A percentile compares a stretch with the other conserved stretches of the same genome.
Evolutionary conservation across 2,888 invertebrate genomes (phyloP).

Genomic region (Pyralis farinalis): DNA sequence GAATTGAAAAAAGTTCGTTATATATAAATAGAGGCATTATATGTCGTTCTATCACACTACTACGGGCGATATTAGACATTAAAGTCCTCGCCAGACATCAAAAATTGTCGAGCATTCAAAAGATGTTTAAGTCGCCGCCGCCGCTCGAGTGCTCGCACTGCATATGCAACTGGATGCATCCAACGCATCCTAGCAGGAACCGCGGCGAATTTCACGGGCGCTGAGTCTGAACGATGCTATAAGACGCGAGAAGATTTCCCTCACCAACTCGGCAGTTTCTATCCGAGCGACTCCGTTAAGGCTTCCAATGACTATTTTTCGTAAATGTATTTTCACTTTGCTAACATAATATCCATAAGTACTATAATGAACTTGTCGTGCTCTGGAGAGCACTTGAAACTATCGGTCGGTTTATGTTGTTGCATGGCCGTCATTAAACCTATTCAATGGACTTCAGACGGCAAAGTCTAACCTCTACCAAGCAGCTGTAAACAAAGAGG

Average conservation of each 20-base stretch:
- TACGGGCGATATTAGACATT: too few species aligned
- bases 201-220: slow-evolving; percentile 71
- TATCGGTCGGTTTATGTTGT: too few species aligned
- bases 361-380: too few species aligned
- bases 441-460: too few species aligned
- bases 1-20: too few species aligned
- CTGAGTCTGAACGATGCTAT: slow-evolving; percentile 48
- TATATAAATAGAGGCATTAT: too few species aligned
- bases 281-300: slow-evolving; percentile 49
- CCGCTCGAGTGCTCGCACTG: slow-evolving; percentile 24
- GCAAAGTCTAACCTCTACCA: too few species aligned
- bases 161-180: slow-evolving; percentile 37
- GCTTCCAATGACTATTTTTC: slow-evolving; percentile 17
- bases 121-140: background rate
- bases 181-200: slow-evolving; percentile 40
- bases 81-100: slow-evolving; percentile 1
- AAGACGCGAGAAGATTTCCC: slow-evolving; percentile 62
- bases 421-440: too few species aligned
- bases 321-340: background rate
- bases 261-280: slow-evolving; percentile 53
- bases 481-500: too few species aligned
- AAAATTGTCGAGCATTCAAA: background rate
- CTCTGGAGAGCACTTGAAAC: too few species aligned
- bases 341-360: background rate
- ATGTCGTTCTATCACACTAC: too few species aligned